These are phyloP conservation scores for Machaerirhynchus nigripectus DNA, from an alignment of 2,113 vertebrate species.

Conservation along the genomic window DNA sequence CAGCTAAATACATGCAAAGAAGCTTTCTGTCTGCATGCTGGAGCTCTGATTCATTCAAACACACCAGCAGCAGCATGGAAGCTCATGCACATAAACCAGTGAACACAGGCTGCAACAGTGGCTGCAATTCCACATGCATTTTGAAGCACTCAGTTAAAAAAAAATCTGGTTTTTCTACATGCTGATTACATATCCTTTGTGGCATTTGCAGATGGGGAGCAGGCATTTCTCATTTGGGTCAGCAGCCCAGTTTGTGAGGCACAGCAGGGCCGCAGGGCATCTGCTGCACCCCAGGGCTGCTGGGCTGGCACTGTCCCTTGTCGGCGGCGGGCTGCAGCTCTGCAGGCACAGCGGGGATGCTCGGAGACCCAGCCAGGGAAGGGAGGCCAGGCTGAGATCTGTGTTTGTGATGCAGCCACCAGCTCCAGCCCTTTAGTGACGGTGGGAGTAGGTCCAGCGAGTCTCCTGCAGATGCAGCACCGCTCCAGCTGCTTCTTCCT, in stretches of 20 bases:
- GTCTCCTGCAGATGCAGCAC: not conserved
- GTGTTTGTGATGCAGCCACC: accelerated
- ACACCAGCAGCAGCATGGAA: not conserved
- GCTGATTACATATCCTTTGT: not conserved
- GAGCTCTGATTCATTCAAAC: not conserved
- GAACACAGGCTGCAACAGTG: not conserved
- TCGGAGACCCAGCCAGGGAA: accelerated
- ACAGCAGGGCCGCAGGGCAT: accelerated
- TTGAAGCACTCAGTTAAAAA: not conserved
- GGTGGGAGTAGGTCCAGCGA: accelerated
- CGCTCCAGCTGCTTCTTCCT: not conserved
- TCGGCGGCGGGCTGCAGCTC: not conserved
- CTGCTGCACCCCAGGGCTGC: not conserved
- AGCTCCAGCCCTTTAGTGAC: accelerated
- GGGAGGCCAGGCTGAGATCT: not conserved
- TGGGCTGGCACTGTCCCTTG: not conserved
- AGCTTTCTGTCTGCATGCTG: not conserved
- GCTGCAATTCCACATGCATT: not conserved
- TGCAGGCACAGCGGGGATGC: accelerated
- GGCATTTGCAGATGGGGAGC: not conserved
- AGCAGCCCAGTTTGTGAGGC: not conserved
- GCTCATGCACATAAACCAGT: not conserved
- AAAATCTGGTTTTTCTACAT: accelerated
- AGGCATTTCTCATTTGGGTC: not conserved
- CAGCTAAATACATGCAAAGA: not conserved